Evolutionary conservation across 2,113 vertebrate species (phyloP), one percentile per base, ranked within the genome.

Genomic region (Panthera tigris): DNA sequence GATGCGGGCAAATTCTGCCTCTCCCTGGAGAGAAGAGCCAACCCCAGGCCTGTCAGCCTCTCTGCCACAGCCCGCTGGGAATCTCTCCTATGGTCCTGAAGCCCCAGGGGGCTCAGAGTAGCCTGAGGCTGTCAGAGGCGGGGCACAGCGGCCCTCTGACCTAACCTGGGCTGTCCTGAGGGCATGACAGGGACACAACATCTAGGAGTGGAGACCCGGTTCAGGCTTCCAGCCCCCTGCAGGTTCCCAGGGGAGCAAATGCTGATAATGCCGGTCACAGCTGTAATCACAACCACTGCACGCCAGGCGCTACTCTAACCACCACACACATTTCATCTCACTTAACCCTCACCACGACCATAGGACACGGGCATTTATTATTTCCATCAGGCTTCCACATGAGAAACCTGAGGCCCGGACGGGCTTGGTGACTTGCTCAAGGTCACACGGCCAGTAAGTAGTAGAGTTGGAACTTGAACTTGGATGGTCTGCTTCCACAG

Each of bases 1-100:
- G 98, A 99, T 99, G 96, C 99, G 99, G 95, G 99, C 99, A 98
- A 99, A 99, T 98, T 99, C 99, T 52, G 99, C 99, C 98, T 99
- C 99, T 95, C 99, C 99, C 99, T 99, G 98, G 65, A 97, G 96
- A 95, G 92, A 98, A 98, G 41, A 98, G 61, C 96, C 87, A 89
- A 85, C 12, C 21, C 97, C 87, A 81, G 45, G 57, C 69, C 90
- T 19, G 45, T 98, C 65, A 97, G 33, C 68, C 45, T 48, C 55
- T 36, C 16, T 41, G 79, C 23, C 31, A 23, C 1, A 11, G 50
- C 57, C 66, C 48, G 13, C 39, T 29, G 36, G 73, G 41, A 83
- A 29, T 33, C 52, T 65, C 39, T 79, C 87, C 63, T 3, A 48
- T 0, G 0, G 65, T 55, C 68, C 66, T 52, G 82, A 50, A 74